Percentiles rank a stretch among this genome's conserved stretches.
Conservation (phyloP, 1,140 invertebrate genomes). For the Armadillidium nasatum region DNA sequence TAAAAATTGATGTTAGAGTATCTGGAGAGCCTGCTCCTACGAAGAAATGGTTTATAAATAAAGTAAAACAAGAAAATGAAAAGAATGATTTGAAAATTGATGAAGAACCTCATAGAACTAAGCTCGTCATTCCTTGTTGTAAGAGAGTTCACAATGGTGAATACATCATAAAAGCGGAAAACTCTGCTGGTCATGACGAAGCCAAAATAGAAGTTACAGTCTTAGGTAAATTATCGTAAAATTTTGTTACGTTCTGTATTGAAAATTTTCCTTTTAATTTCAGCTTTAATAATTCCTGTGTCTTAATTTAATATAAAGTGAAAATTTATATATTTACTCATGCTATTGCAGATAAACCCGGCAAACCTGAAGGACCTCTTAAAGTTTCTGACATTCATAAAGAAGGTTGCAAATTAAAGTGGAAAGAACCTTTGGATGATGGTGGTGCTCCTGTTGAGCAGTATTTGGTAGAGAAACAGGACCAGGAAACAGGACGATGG, state of each 20-base stretch:
- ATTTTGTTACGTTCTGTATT: slow-evolving; percentile 19
- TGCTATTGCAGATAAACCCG: slow-evolving; percentile 64
- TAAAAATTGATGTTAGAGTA: slow-evolving; percentile 82
- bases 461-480: slow-evolving; percentile 90
- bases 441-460: slow-evolving; percentile 85
- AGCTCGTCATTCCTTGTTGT: slow-evolving; percentile 67
- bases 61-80: slow-evolving; percentile 61
- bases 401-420: slow-evolving; percentile 88
- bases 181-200: slow-evolving; percentile 84
- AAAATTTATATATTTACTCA: background rate
- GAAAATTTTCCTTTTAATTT: background rate
- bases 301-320: background rate
- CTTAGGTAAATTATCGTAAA: slow-evolving; percentile 54
- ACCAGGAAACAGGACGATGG: slow-evolving; percentile 73
- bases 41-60: slow-evolving; percentile 81
- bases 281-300: background rate
- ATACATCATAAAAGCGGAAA: slow-evolving; percentile 82
- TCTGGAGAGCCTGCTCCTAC: slow-evolving; percentile 82
- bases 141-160: slow-evolving; percentile 76
- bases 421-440: slow-evolving; percentile 93
- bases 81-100: slow-evolving; percentile 70
- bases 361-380: slow-evolving; percentile 87
- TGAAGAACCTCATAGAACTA: slow-evolving; percentile 77
- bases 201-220: slow-evolving; percentile 82
- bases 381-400: slow-evolving; percentile 89